These are phyloP conservation scores for Myotis davidii DNA, from an alignment of 2,113 vertebrate species.

Conservation along the genomic window DNA sequence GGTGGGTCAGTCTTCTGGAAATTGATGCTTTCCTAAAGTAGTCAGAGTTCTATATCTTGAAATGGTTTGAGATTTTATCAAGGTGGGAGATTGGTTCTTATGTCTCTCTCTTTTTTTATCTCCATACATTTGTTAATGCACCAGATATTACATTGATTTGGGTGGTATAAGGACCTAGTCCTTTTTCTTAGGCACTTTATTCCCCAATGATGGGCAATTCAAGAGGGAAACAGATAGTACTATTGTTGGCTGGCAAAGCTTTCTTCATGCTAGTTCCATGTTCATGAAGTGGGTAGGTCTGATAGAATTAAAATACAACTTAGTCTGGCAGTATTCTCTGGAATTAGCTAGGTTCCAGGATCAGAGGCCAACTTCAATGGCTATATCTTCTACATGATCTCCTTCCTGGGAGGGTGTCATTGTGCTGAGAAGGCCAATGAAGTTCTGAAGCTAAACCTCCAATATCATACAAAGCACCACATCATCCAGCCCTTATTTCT, in stretches of 20 bases:
- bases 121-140: not conserved
- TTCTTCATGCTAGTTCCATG: not conserved
- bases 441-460: not conserved
- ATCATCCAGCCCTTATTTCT: not conserved
- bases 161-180: not conserved
- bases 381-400: not conserved
- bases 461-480: not conserved
- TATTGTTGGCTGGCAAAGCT: slow-evolving; percentile 8
- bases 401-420: not conserved
- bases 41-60: not conserved
- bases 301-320: not conserved
- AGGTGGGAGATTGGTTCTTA: not conserved
- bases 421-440: not conserved
- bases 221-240: not conserved
- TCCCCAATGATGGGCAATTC: not conserved
- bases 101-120: not conserved
- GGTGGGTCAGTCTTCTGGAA: not conserved
- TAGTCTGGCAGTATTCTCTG: not conserved
- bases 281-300: not conserved
- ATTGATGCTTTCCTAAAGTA: not conserved
- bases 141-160: not conserved
- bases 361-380: not conserved
- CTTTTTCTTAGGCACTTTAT: not conserved
- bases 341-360: not conserved
- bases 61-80: not conserved